These are phyloP conservation scores for Lottia gigantea DNA, from an alignment of 2,888 invertebrate genomes.

Conservation along the genomic window DNA sequence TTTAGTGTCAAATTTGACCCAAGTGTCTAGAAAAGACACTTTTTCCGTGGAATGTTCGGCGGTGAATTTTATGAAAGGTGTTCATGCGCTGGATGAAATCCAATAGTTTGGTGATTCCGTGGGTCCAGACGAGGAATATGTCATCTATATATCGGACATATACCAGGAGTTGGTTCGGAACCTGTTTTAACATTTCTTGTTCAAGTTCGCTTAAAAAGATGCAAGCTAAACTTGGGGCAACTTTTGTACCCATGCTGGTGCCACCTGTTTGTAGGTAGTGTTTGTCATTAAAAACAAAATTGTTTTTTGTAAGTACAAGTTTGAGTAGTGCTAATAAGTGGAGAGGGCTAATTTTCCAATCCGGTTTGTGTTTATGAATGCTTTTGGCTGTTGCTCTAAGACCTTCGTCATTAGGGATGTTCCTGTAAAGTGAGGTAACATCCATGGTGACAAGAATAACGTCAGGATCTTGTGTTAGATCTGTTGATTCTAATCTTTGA, in stretches of 20 bases:
- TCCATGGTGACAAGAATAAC: constrained; percentile 25
- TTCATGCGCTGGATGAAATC: neutral
- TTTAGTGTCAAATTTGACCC: neutral
- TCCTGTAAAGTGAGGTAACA: constrained; percentile 26
- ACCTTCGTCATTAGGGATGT: constrained; percentile 23
- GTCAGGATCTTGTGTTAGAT: neutral
- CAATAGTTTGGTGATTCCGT: neutral
- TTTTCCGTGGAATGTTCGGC: neutral
- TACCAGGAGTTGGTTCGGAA: constrained; percentile 14
- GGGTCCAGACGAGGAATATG: constrained; percentile 28
- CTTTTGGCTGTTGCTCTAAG: constrained; percentile 18
- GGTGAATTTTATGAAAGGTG: neutral
- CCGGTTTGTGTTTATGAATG: constrained; percentile 16
- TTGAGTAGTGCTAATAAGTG: constrained; percentile 11
- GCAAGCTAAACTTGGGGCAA: constrained; percentile 29
- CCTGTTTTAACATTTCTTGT: constrained; percentile 13
- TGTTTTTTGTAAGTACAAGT: constrained; percentile 23
- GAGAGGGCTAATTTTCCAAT: constrained; percentile 5
- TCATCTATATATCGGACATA: constrained; percentile 31
- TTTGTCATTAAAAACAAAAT: constrained; percentile 27
- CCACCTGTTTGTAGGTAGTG: constrained; percentile 27
- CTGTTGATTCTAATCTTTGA: neutral
- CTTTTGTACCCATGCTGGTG: constrained; percentile 33
- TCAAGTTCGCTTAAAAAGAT: constrained; percentile 32
- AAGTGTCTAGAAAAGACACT: neutral